Evolutionary conservation across 1,140 invertebrate species (phyloP), one percentile per base, ranked within the genome.

Genomic region (Luehdorfia chinensis): DNA sequence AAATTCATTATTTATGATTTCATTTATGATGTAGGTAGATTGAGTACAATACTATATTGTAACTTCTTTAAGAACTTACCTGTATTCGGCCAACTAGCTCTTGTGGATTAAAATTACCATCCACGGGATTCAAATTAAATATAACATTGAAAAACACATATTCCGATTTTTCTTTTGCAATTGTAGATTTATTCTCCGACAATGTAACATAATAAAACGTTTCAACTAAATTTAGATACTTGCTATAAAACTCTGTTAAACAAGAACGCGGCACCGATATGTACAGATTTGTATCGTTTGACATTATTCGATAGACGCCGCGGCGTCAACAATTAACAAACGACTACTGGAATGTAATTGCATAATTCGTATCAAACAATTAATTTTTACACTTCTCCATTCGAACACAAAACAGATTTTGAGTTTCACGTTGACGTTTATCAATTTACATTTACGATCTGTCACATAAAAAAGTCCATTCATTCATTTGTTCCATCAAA

Each of bases 191-290:
- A 58, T 68, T 81, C 62, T 86, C 76, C 43, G 75, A 70, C 47
- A 86, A 63, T 47, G 75, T 84, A 54, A 86, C 81, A 71, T 72
- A 84, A 57, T 86, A 86, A 80, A 86, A 86, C 62, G 76, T 80
- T 76, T 86, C 83, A 21, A 84, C 76, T 61, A 86, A 72, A 71
- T 84, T 84, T 6, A 75, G 64, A 61, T 86, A 86, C 56, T 84
- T 86, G 44, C 53, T 74, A 50, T 75, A 78, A 64, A 86, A 86
- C 49, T 83, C 75, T 13, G 58, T 63, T 47, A 84, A 59, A 72
- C 75, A 76, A 46, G 69, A 72, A 44, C 81, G 75, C 51, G 81
- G 81, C 48, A 86, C 74, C 46, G 69, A 69, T 78, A 85, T 84
- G 46, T 66, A 60, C 44, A 84, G 55, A 57, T 84, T 74, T 28